Evolutionary conservation across 1,140 invertebrate genomes (phyloP), one percentile per base, ranked within the genome.

Genomic region (Harpegnathos saltator): DNA sequence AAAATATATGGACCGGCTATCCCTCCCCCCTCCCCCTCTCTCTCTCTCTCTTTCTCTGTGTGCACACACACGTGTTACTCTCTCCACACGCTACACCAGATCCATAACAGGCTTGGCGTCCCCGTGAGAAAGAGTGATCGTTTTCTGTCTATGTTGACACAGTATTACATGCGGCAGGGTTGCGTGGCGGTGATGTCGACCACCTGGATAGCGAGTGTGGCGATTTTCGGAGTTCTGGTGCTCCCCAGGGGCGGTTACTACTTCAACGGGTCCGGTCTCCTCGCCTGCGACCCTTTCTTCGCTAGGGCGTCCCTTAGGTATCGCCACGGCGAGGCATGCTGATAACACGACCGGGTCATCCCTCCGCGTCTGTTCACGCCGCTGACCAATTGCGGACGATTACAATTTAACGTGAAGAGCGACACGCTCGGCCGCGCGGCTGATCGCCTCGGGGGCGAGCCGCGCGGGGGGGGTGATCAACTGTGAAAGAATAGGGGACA

Each of bases 241-340:
- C 95, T 98, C 63, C 97, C 97, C 11, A 95, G 96, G 90, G 97
- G 97, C 87, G 97, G 97, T 86, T 97, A 97, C 93, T 97, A 98
- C 93, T 98, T 97, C 95, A 98, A 98, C 92, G 95, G 96, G n/a
- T 97, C 96, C 3, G 97, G 97, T 29, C 95, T 98, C 86, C 96
- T 97, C 91, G 97, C 97, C 75, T 98, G 97, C 92, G 97, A 98
- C 89, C 97, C 97, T n/a, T 98, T 98, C 92, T 97, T 97, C 90
- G 96, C 95, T 92, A 93, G 96, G 94, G 95, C 97, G 93, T 95
- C 97, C 93, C 92, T 97, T 91, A 95, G 95, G 95, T 95, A 93
- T 80, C 38, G 44, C 29, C 7, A 29, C 17, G 26, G 44, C 19
- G 22, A 65, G 68, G 2, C 24, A 9, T 15, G 38, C 19, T 12